Evolutionary conservation across 2,888 invertebrate genomes (phyloP).

Genomic region (Piscicola geometra): DNA sequence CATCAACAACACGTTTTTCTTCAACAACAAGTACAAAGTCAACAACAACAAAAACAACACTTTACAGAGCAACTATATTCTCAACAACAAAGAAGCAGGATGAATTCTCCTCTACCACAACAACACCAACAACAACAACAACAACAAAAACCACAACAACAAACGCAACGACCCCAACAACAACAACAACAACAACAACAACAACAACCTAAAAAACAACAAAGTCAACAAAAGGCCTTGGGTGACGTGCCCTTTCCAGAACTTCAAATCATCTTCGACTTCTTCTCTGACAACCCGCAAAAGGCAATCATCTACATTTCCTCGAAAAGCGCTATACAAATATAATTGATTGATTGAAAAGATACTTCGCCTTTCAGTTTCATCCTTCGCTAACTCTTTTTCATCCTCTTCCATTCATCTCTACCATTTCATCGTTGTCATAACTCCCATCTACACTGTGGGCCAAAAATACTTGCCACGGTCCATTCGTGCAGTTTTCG

Average conservation of each 20-base stretch:
- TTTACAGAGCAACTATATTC: no score
- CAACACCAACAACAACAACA: background rate
- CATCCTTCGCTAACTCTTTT: no score
- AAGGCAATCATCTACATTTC: constrained; percentile 17
- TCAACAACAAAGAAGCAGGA: background rate
- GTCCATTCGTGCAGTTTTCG: no score
- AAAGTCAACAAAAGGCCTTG: background rate
- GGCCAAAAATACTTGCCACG: no score
- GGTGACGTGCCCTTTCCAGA: constrained; percentile 11
- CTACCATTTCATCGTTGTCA: no score
- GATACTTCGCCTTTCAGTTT: no score
- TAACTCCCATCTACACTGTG: no score
- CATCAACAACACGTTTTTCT: constrained; percentile 18
- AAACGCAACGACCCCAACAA: background rate
- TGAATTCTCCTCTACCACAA: background rate
- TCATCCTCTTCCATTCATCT: no score
- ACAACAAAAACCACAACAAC: background rate
- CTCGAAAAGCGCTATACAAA: no score
- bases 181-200: constrained; percentile 20
- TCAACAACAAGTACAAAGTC: no score
- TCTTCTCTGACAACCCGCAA: constrained; percentile 39
- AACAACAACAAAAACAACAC: no score
- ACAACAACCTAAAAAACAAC: constrained; percentile 21
- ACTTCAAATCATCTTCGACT: constrained; percentile 37
- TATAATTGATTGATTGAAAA: no score